phyloP scores from a whole-genome alignment of 2,888 invertebrate genomes.

The Scaptomyza parva region DNA sequence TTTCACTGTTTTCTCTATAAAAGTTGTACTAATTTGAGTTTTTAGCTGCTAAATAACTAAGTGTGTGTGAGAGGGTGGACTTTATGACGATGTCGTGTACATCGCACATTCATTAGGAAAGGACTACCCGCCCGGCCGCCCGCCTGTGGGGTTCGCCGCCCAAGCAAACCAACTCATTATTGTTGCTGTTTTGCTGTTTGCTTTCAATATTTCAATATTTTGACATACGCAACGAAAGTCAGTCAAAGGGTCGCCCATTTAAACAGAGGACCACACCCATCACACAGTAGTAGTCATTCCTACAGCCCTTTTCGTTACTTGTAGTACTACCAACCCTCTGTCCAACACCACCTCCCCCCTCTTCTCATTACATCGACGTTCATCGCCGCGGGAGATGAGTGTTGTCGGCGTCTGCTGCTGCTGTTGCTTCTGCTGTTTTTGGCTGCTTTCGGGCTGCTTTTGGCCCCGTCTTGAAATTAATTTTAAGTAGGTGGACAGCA shows the following conservation, averaged over 20 bases:
- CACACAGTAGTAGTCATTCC: conserved; percentile 39
- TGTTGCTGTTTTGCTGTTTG: conserved; percentile 64
- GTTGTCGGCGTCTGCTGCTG: conserved; percentile 34
- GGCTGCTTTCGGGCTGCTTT: conserved; percentile 39
- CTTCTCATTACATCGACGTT: conserved; percentile 52
- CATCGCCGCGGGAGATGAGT: conserved; percentile 67
- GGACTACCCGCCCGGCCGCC: too few species aligned
- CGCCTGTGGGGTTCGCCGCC: neutral
- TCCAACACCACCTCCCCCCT: conserved; percentile 10
- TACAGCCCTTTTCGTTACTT: conserved; percentile 40
- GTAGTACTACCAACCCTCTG: neutral
- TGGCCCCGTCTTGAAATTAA: conserved; percentile 66
- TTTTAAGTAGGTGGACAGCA: conserved; percentile 81
- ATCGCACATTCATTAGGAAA: conserved; percentile 72
- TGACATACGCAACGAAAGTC: conserved; percentile 77
- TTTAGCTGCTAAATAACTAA: conserved; percentile 18
- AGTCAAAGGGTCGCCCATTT: conserved; percentile 42
- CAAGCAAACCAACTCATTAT: conserved; percentile 24
- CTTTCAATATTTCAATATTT: conserved; percentile 77
- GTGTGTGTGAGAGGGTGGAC: conserved; percentile 32
- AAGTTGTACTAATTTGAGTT: conserved; percentile 66
- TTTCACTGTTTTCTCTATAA: conserved; percentile 28
- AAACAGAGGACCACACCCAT: conserved; percentile 51
- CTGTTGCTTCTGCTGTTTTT: too few species aligned
- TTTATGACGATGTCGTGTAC: conserved; percentile 76